Evolutionary conservation across 1,140 invertebrate genomes (phyloP), one percentile per base, ranked within the genome.

Genomic region (Rhagoletis zephyria): DNA sequence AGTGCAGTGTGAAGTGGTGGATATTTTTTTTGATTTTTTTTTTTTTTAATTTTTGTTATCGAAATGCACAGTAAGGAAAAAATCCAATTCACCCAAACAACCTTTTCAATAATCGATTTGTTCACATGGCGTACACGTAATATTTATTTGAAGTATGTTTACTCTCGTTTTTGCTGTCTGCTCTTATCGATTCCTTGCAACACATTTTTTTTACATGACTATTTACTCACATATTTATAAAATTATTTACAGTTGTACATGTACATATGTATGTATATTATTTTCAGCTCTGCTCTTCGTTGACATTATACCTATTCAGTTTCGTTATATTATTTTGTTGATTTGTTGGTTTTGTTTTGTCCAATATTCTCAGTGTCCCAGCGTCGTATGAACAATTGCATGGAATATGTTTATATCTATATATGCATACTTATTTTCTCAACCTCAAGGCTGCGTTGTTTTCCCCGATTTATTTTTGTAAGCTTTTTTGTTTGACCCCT

Each of bases 111-210:
- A 74, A 74, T 48, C 67, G 67, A 74, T 74, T 48, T 4, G 67
- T 16, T 30, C 42, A 48, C 67, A 74, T 74, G 67, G 67, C 67
- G 67, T 74, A 74, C 45, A 74, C 67, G 67, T 74, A 48, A 74
- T 42, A 74, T 74, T 74, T 74, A 42, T 10, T 45, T 19, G 9
- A 42, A 40, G 65, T 40, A 70, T 70, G 6, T 45, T 70, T 14
- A 40, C 14, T n/a, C 12, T 74, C 40, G 67, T 42, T 74, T 74
- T 74, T 40, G 5, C 67, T 74, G 67, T 74, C 67, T 16, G 42
- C 45, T 74, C 16, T 74, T 74, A 74, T 74, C 40, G 67, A 74
- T 48, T 74, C 40, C 30, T 3, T 16, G n/a, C 61, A 63, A 40
- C 19, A 30, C 30, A 19, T 67, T 67, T 67, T 67, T 67, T 67